Evolutionary conservation across 2,797 vertebrate genomes (phyloP).

Genomic region (Rhincodon typus): DNA sequence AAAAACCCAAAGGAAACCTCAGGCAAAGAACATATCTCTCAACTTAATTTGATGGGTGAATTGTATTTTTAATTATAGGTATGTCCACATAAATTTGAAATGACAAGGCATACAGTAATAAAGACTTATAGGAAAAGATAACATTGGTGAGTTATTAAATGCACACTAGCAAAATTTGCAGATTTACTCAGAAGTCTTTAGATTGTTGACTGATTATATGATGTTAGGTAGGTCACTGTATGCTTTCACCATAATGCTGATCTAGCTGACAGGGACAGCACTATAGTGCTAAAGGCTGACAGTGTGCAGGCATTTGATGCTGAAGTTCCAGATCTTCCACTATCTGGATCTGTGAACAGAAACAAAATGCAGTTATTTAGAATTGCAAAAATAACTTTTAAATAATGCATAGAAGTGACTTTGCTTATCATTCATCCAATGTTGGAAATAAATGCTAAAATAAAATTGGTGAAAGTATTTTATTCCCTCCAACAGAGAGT

Average conservation of each 20-base stretch:
- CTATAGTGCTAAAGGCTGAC: constrained; percentile 35
- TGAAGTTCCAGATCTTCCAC: constrained; percentile 10
- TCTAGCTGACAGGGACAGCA: constrained; percentile 33
- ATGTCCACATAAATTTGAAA: constrained; percentile 34
- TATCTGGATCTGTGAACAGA: not conserved
- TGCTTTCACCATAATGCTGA: constrained; percentile 32
- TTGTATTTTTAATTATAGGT: constrained; percentile 18
- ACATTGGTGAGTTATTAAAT: constrained; percentile 36
- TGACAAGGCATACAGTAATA: constrained; percentile 29
- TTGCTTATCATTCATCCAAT: not conserved
- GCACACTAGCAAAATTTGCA: constrained; percentile 34
- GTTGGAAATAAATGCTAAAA: not conserved
- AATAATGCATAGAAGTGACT: not conserved
- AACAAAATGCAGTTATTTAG: not conserved
- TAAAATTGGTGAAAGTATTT: not conserved
- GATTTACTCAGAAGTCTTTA: constrained; percentile 37
- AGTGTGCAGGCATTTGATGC: constrained; percentile 22
- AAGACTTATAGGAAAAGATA: constrained; percentile 37
- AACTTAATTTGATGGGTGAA: constrained; percentile 19
- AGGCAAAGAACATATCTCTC: constrained; percentile 13
- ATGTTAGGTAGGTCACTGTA: constrained; percentile 13
- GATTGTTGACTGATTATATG: constrained; percentile 32
- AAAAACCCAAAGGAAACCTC: constrained; percentile 19
- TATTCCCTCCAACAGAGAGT: not conserved
- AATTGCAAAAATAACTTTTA: not conserved